Evolutionary conservation across 2,888 invertebrate genomes (phyloP), one percentile per base, ranked within the genome.

Genomic region (Cerceris rybyensis): DNA sequence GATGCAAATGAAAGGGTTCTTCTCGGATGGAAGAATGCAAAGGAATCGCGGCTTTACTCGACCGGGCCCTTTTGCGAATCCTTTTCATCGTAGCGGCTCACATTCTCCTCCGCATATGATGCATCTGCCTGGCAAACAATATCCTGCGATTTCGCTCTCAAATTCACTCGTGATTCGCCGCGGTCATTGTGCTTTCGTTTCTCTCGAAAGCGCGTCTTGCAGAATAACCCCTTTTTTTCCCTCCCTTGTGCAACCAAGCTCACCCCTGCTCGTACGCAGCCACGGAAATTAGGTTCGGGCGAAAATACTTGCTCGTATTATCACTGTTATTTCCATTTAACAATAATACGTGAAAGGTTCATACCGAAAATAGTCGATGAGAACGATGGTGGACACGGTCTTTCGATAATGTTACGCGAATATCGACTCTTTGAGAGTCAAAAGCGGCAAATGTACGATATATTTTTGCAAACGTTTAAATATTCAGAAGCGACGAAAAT

Each of bases 1-100:
- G 87, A 88, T 89, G 87, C 86, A 86, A 87, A 87, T 87, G 75
- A 87, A 87, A 86, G 85, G 86, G 86, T 87, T 87, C 70, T 75
- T 81, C 69, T 75, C 17, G 75, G 78, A 74, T 79, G 81, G 78
- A 78, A 83, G 80, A 72, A 79, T 76, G 78, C 75, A 80, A 84
- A 86, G 79, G 79, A 85, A 77, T 81, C 80, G 85, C 82, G 80
- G 77, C 83, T 83, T 83, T 85, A 71, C 79, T 69, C 74, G 61
- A 55, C 76, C 70, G 79, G 70, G 82, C 78, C 85, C 85, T 86
- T 86, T 86, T 76, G 80, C 74, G 59, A 71, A 79, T 81, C 77
- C 79, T 75, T 84, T 86, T 86, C 85, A 86, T 50, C 77, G 58
- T 75, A 52, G 54, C 76, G 59, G 55, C 52, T 78, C 73, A 75